Evolutionary conservation across 2,113 vertebrate genomes (phyloP).

Genomic region (Picathartes gymnocephalus): DNA sequence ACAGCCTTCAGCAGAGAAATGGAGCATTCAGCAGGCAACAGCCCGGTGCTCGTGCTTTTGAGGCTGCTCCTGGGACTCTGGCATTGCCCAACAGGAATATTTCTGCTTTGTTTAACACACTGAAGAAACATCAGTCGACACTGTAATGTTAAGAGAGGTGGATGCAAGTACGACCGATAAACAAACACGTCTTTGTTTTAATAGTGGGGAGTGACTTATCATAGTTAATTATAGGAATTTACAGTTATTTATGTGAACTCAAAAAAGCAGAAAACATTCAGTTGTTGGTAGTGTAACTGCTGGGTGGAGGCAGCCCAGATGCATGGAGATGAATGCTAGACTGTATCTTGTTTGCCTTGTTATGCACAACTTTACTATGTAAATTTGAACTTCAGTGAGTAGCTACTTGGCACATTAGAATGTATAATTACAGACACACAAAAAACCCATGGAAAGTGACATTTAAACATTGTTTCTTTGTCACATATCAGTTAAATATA

Average conservation of each 20-base stretch:
- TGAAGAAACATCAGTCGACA: conserved; percentile 71
- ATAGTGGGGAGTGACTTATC: conserved; percentile 75
- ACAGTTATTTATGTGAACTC: conserved; percentile 79
- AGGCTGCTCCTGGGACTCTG: conserved; percentile 23
- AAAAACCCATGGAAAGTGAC: conserved; percentile 64
- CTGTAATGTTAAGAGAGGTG: conserved; percentile 66
- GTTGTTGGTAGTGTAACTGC: conserved; percentile 76
- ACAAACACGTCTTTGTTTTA: conserved; percentile 81
- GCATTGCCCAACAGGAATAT: conserved; percentile 35
- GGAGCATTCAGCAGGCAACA: neutral
- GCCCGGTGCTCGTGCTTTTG: neutral
- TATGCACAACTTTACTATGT: conserved; percentile 65
- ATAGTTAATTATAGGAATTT: conserved; percentile 83
- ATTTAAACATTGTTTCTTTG: conserved; percentile 73
- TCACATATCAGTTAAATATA: conserved; percentile 59
- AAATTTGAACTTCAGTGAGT: conserved; percentile 66
- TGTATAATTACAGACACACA: conserved; percentile 71
- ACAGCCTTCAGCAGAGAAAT: neutral
- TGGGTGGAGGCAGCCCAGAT: conserved; percentile 70
- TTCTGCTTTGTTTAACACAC: conserved; percentile 74
- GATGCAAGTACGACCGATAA: conserved; percentile 69
- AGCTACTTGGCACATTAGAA: conserved; percentile 55
- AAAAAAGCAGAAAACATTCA: conserved; percentile 81
- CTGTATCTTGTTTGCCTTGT: conserved; percentile 72
- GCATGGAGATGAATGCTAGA: conserved; percentile 58